Percentiles rank a stretch among this genome's conserved stretches.
These are phyloP conservation scores for Phoxinus phoxinus DNA, from an alignment of 2,113 vertebrate genomes.

Conservation along the genomic window DNA sequence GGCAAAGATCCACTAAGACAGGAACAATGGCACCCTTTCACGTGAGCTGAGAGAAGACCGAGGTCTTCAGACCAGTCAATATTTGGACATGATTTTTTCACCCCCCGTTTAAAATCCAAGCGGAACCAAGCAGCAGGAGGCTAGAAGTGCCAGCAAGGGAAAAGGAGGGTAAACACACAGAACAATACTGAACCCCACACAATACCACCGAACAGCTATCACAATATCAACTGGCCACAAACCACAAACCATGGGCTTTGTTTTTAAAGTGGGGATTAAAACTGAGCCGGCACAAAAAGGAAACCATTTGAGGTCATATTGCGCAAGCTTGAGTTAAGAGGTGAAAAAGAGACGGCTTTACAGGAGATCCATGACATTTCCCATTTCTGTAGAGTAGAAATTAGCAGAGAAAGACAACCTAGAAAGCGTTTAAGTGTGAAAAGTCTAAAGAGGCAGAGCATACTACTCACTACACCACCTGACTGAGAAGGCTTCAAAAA, in stretches of 20 bases:
- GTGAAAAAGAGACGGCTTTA: conserved; percentile 55
- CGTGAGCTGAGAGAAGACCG: conserved; percentile 61
- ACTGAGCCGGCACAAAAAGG: conserved; percentile 60
- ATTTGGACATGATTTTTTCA: conserved; percentile 73
- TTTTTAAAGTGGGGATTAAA: conserved; percentile 78
- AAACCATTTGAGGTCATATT: conserved; percentile 64
- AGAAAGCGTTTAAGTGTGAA: conserved; percentile 26
- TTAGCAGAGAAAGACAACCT: conserved; percentile 10
- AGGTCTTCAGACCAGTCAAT: conserved; percentile 74
- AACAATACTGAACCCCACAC: conserved; percentile 70
- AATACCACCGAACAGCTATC: conserved; percentile 72
- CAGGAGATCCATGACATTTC: conserved; percentile 41
- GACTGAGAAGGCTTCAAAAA: conserved; percentile 51
- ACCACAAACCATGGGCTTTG: conserved; percentile 67
- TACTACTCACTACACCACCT: conserved; percentile 27
- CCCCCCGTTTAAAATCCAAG: conserved; percentile 66
- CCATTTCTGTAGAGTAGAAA: conserved; percentile 36
- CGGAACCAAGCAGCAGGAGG: conserved; percentile 69
- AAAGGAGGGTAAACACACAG: conserved; percentile 71
- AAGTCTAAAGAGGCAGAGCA: neutral
- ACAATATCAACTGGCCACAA: conserved; percentile 68
- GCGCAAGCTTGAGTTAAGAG: conserved; percentile 19
- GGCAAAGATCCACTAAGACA: conserved; percentile 64
- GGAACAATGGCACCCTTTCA: conserved; percentile 76
- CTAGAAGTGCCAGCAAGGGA: conserved; percentile 63